Percentiles rank a stretch among this genome's conserved stretches.
Evolutionary conservation across 2,888 invertebrate species (phyloP).

Genomic region (Nowickia ferox): DNA sequence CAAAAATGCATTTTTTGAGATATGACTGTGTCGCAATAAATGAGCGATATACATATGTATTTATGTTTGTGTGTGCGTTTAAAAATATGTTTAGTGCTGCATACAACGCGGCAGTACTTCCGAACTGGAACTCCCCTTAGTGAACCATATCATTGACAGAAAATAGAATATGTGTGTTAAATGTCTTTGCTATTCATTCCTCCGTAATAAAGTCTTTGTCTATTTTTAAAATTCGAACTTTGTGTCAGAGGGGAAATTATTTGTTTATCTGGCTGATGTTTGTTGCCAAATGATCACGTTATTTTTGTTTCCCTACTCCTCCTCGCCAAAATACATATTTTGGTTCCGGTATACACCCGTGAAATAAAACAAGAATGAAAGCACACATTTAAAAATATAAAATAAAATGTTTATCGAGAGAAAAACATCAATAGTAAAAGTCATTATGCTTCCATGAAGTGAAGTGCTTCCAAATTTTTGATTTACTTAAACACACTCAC

Average conservation of each 20-base stretch:
- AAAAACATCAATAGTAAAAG: conserved; percentile 47
- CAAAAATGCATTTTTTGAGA: too few species aligned
- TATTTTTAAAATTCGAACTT: conserved; percentile 50
- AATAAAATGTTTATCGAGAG: conserved; percentile 1
- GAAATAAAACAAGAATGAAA: background rate
- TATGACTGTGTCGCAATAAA: too few species aligned
- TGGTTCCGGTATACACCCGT: conserved; percentile 61
- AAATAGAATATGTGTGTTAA: conserved; percentile 2
- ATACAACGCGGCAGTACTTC: conserved; percentile 36
- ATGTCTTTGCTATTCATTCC: conserved; percentile 12
- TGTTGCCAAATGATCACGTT: conserved; percentile 57
- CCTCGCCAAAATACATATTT: conserved; percentile 23
- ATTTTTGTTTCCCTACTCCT: conserved; percentile 46
- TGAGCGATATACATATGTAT: too few species aligned
- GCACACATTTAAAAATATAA: conserved; percentile 1
- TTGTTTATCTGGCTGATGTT: conserved; percentile 51
- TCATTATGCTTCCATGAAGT: conserved; percentile 40
- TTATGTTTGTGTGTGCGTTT: conserved; percentile 26
- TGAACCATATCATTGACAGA: conserved; percentile 28
- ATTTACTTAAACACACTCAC: conserved; percentile 7
- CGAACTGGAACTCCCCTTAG: conserved; percentile 45
- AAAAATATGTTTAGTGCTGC: background rate
- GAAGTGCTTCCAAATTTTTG: conserved; percentile 59
- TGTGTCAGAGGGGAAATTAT: conserved; percentile 34
- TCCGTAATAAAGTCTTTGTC: background rate